Conservation (phyloP, 2,113 vertebrate genomes). For the Pipra filicauda region DNA sequence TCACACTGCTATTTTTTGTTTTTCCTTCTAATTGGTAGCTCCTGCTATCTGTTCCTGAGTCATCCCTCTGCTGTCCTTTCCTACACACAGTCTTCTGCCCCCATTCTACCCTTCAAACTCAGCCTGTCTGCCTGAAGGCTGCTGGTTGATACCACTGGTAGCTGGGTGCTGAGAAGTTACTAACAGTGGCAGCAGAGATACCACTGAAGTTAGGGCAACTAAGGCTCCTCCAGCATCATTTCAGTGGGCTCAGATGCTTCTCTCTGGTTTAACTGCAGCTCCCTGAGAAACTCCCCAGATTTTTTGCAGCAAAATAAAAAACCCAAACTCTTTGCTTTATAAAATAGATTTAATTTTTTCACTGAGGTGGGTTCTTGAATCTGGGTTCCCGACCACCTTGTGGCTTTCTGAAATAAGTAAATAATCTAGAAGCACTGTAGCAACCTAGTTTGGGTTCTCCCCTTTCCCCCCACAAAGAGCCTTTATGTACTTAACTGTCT, state of each 20-base stretch:
- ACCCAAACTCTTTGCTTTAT: neutral
- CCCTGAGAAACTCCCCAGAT: neutral
- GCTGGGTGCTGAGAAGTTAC: neutral
- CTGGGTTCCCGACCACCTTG: neutral
- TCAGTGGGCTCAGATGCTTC: neutral
- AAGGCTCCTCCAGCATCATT: neutral
- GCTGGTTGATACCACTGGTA: neutral
- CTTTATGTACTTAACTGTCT: constrained; percentile 25
- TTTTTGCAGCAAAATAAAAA: neutral
- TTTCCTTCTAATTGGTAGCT: constrained; percentile 39
- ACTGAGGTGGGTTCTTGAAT: neutral
- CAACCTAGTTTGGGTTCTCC: neutral
- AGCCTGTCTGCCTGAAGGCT: neutral
- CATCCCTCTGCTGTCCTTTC: constrained; percentile 29
- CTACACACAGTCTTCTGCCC: constrained; percentile 3
- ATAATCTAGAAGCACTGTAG: neutral
- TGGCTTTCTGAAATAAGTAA: neutral
- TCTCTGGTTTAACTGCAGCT: neutral
- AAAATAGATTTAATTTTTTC: neutral
- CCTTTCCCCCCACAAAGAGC: neutral
- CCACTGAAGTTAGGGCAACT: neutral
- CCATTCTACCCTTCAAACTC: neutral
- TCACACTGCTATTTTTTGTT: neutral
- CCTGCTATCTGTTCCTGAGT: constrained; percentile 47
- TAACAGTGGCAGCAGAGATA: neutral